phyloP scores from a whole-genome alignment of 2,113 vertebrate genomes.

The Entomyzon cyanotis region DNA sequence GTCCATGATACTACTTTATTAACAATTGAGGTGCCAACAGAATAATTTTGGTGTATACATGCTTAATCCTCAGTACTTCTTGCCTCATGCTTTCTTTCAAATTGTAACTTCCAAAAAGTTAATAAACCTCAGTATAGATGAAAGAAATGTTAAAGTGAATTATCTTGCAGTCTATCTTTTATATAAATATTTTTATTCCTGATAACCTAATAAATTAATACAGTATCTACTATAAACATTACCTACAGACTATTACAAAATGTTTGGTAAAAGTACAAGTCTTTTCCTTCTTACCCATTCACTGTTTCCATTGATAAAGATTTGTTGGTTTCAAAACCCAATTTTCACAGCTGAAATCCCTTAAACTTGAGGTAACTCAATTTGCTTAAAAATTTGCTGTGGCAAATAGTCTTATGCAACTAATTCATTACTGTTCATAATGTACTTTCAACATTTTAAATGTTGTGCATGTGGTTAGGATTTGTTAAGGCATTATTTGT shows the following conservation, averaged over 20 bases:
- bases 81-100: neutral
- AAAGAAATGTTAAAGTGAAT: neutral
- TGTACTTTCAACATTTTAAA: neutral
- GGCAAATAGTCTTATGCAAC: neutral
- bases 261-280: neutral
- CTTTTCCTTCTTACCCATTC: neutral
- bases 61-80: neutral
- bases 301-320: neutral
- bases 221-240: neutral
- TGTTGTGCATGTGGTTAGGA: neutral
- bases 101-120: too few relatives aligned
- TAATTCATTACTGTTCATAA: neutral
- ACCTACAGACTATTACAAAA: neutral
- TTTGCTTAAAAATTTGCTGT: neutral
- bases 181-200: neutral
- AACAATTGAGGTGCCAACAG: neutral
- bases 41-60: neutral
- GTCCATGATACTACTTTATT: neutral
- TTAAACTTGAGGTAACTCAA: neutral
- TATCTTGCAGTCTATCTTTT: neutral
- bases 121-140: neutral
- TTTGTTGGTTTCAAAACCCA: neutral
- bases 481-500: neutral
- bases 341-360: neutral
- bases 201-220: neutral